These are phyloP conservation scores for Hydraecia micacea DNA, from an alignment of 2,888 invertebrate species.

Conservation along the genomic window DNA sequence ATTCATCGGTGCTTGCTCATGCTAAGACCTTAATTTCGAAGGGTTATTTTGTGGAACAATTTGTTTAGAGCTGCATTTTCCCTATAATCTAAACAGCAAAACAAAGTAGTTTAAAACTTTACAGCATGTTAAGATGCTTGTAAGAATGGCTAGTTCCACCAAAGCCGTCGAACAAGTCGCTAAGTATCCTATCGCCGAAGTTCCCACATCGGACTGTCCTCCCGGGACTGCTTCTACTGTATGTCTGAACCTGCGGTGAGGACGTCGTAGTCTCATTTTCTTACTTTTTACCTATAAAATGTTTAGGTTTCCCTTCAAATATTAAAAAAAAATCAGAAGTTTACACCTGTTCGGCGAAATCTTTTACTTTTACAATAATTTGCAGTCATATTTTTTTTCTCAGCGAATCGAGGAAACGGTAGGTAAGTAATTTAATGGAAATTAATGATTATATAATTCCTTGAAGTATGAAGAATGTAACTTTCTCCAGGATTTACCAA, in stretches of 20 bases:
- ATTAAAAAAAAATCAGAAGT: neutral
- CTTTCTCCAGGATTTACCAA: slow-evolving; percentile 46
- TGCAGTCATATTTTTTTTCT: slow-evolving; percentile 18
- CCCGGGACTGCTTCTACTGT: slow-evolving; percentile 67
- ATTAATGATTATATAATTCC: slow-evolving; percentile 37
- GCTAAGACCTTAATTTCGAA: neutral
- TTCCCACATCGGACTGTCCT: slow-evolving; percentile 67
- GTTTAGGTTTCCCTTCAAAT: slow-evolving; percentile 20
- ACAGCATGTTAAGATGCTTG: slow-evolving; percentile 64
- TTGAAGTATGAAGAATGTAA: slow-evolving; percentile 34
- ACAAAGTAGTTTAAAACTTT: slow-evolving; percentile 55
- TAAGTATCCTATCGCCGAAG: slow-evolving; percentile 71
- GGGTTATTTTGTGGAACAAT: slow-evolving; percentile 8
- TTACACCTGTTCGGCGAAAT: neutral
- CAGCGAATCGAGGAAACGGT: slow-evolving; percentile 17
- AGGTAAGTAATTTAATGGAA: slow-evolving; percentile 28
- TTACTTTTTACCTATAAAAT: slow-evolving; percentile 39
- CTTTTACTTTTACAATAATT: slow-evolving; percentile 7
- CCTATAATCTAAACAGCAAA: slow-evolving; percentile 20
- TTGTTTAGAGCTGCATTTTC: slow-evolving; percentile 6
- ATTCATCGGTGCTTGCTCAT: slow-evolving; percentile 24
- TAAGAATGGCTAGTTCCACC: slow-evolving; percentile 65
- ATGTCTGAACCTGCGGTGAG: slow-evolving; percentile 59
- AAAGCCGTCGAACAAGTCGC: slow-evolving; percentile 69
- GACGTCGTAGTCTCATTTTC: slow-evolving; percentile 52